Evolutionary conservation across 2,888 invertebrate species (phyloP).

Genomic region (Brenthis daphne): DNA sequence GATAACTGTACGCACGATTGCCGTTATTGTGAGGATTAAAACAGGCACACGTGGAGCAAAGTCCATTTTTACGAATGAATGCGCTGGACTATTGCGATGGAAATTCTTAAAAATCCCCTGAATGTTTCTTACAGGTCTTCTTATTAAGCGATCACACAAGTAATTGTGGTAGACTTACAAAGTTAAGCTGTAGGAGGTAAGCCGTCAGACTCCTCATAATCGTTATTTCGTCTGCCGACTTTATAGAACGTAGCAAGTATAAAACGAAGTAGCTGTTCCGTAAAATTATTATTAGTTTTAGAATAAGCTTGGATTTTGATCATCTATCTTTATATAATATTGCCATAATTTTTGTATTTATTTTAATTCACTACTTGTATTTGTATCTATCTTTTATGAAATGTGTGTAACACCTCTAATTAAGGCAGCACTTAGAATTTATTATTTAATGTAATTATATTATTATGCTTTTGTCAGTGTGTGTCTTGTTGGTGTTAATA

Average conservation of each 20-base stretch:
- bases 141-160: slow-evolving; percentile 72
- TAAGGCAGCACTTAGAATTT: too few relatives aligned
- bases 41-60: slow-evolving; percentile 55
- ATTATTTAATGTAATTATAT: too few relatives aligned
- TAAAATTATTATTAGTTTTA: slow-evolving; percentile 19
- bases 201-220: slow-evolving; percentile 69
- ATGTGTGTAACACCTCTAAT: too few relatives aligned
- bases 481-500: too few relatives aligned
- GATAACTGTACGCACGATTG: slow-evolving; percentile 71
- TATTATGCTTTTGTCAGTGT: too few relatives aligned
- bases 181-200: slow-evolving; percentile 74
- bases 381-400: too few relatives aligned
- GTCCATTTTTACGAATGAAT: slow-evolving; percentile 54
- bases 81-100: slow-evolving; percentile 47
- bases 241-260: slow-evolving; percentile 60
- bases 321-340: too few relatives aligned
- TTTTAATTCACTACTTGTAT: too few relatives aligned
- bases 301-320: slow-evolving; percentile 3
- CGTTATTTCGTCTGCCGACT: slow-evolving; percentile 81
- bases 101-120: slow-evolving; percentile 67
- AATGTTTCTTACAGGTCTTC: slow-evolving; percentile 62
- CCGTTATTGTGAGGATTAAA: slow-evolving; percentile 73
- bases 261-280: slow-evolving; percentile 1
- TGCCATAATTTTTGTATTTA: too few relatives aligned
- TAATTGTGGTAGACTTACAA: slow-evolving; percentile 78